Evolutionary conservation across 2,113 vertebrate genomes (phyloP).

Genomic region (Mionectes macconnelli): DNA sequence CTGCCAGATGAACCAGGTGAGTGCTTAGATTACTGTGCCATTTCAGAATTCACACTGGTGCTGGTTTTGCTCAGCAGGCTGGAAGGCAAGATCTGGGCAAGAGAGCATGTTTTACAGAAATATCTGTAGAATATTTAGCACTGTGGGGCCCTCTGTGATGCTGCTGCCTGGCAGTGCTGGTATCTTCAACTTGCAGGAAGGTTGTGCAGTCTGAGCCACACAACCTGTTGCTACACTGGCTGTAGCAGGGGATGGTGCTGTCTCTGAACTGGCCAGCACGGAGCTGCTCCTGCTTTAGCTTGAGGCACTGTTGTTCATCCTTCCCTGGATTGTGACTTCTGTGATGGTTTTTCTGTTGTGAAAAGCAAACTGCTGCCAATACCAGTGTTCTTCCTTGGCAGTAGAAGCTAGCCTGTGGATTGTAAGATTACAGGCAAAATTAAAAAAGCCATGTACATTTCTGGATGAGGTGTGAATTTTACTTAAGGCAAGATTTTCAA

Average conservation of each 20-base stretch:
- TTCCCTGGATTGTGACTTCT: background rate
- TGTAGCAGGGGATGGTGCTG: background rate
- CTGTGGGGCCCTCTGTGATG: background rate
- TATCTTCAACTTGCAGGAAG: background rate
- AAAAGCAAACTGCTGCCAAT: background rate
- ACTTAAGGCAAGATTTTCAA: background rate
- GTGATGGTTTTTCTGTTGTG: background rate
- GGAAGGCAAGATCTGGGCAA: background rate
- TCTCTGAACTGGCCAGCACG: background rate
- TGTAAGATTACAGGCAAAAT: background rate
- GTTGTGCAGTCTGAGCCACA: background rate
- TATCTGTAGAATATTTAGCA: background rate
- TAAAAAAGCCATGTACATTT: background rate
- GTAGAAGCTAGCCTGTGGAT: background rate
- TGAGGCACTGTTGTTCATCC: background rate
- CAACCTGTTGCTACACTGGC: background rate
- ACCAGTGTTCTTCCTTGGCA: background rate
- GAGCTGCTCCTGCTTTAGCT: background rate
- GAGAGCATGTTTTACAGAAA: background rate
- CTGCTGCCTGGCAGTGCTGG: background rate
- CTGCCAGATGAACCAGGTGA: conserved; percentile 87
- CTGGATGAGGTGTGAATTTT: background rate
- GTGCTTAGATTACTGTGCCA: background rate
- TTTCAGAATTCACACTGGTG: background rate
- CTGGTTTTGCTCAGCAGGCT: background rate